Conservation (phyloP, 2,113 vertebrate genomes). For the Embiotoca jacksoni region DNA sequence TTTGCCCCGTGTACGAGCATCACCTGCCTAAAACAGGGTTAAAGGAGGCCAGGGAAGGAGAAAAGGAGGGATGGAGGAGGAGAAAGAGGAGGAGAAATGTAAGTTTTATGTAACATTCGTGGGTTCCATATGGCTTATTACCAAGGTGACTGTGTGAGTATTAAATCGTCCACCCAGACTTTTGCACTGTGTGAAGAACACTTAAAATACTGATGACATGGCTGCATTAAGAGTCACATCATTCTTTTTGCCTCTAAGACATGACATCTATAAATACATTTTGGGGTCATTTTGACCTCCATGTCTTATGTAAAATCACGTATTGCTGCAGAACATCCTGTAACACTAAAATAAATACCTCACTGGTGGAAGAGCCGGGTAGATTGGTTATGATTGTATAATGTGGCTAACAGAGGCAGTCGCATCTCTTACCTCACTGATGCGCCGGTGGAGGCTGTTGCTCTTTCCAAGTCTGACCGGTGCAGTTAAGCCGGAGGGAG, state of each 20-base stretch:
- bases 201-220: neutral
- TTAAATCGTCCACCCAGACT: neutral
- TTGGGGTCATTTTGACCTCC: too few species aligned
- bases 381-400: neutral
- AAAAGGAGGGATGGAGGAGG: neutral
- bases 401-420: neutral
- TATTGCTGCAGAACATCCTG: neutral
- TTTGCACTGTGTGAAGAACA: neutral
- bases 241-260: too few species aligned
- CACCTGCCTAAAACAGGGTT: slow-evolving; percentile 6
- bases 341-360: neutral
- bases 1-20: neutral
- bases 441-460: slow-evolving; percentile 73
- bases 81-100: slow-evolving; percentile 43
- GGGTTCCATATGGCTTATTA: slow-evolving; percentile 24
- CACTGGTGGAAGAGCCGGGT: too few species aligned
- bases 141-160: slow-evolving; percentile 25
- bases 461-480: slow-evolving; percentile 68
- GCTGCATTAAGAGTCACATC: too few species aligned
- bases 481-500: slow-evolving; percentile 31
- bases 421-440: slow-evolving; percentile 72
- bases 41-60: slow-evolving; percentile 14
- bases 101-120: slow-evolving; percentile 69
- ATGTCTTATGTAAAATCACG: too few species aligned
- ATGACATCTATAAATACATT: too few species aligned